Evolutionary conservation across 37 sponge, comb jelly and placozoan species (phyloP), one percentile per base, ranked within the genome.

Genomic region (Dysidea cf. avara): DNA sequence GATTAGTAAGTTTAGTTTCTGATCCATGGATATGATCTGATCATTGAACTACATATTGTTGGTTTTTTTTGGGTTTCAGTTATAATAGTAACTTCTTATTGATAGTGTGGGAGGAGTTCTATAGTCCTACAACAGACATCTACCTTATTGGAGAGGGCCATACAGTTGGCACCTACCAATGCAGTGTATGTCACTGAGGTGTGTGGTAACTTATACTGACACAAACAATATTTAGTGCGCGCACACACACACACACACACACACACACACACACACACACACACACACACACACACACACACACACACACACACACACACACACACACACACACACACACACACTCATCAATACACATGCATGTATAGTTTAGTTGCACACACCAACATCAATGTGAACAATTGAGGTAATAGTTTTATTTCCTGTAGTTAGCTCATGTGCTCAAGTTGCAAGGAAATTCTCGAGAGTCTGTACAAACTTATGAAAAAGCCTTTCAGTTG

Each of bases 91-190:
- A 13, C 35, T 28, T 20, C 12, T 33, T 32, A 31, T 18, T 62
- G 66, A 55, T 56, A 96, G 96, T 75, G 87, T 70, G 94, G 92
- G 21, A 39, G 84, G 0, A 73, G 85, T 56, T 13, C 40, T 9
- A 7, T 69, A 12, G 84, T 97, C 16, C 76, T 97, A 5, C 83
- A 85, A 39, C 92, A 93, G 52, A 97, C 98, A 11, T 60, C 37
- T 17, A 82, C 94, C 17, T 74, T 97, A 29, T 57, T 90, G 16
- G 92, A 93, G 75, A 82, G 98, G 65, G 98, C 98, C 14, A 68
- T 82, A 40, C 73, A 89, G 20, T 72, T 97, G 22, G 52, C 58
- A 4, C 88, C 90, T 34, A 32, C 39, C 53, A 81, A 73, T 46
- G 31, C 92, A 16, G 55, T 47, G 7, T 97, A 97, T 64, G 60